Evolutionary conservation across 2,797 vertebrate genomes (phyloP).

Genomic region (Chaetodon trifasciatus): DNA sequence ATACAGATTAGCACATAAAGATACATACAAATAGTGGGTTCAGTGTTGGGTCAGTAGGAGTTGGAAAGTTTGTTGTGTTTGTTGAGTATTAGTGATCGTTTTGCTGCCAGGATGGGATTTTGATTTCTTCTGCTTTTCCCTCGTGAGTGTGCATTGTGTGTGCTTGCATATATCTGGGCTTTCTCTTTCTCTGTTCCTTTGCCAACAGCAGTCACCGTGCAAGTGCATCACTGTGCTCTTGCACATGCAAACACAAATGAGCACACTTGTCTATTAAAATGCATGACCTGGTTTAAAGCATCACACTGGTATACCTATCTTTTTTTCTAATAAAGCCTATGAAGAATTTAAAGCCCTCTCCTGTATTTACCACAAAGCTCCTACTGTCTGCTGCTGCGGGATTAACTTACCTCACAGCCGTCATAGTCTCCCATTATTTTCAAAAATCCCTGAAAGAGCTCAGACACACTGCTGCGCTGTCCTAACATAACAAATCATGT

Average conservation of each 20-base stretch:
- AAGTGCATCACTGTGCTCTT: slow-evolving; percentile 44
- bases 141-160: slow-evolving; percentile 13
- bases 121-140: slow-evolving; percentile 37
- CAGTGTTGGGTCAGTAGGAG: slow-evolving; percentile 25
- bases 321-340: slow-evolving; percentile 39
- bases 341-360: slow-evolving; percentile 21
- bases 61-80: slow-evolving; percentile 27
- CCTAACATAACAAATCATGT: slow-evolving; percentile 28
- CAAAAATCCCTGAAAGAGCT: slow-evolving; percentile 32
- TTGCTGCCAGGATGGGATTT: slow-evolving; percentile 22
- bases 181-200: slow-evolving; percentile 48
- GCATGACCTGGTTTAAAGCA: slow-evolving; percentile 48
- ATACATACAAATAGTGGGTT: slow-evolving; percentile 17
- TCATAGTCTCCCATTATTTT: slow-evolving; percentile 40
- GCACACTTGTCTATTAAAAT: slow-evolving; percentile 1
- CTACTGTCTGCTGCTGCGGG: slow-evolving; percentile 42
- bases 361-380: slow-evolving; percentile 37
- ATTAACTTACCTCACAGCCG: slow-evolving; percentile 44
- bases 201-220: slow-evolving; percentile 32
- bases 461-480: slow-evolving; percentile 1
- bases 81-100: neutral
- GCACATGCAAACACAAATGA: slow-evolving; percentile 45
- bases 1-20: neutral
- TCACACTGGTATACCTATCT: neutral
- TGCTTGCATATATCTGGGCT: slow-evolving; percentile 8